A percentile compares a stretch with the other conserved stretches of the same genome.
Evolutionary conservation across 2,113 vertebrate species (phyloP).

Genomic region (zebrafish (Danio rerio)): DNA sequence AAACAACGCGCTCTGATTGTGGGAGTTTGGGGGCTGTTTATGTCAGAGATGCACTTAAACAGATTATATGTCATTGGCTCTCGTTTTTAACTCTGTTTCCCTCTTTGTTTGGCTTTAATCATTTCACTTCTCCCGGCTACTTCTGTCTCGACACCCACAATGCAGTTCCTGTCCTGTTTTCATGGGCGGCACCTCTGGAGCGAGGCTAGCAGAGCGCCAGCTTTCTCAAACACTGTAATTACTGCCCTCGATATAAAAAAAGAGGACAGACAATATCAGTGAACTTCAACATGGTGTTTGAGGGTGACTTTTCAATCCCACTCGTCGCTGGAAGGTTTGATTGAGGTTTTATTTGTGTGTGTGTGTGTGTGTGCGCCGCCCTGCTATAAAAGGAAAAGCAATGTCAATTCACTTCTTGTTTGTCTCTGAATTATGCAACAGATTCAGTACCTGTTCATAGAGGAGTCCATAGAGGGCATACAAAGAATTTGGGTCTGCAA

Average conservation of each 20-base stretch:
- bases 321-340: no score
- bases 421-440: neutral
- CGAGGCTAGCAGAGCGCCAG: conserved; percentile 60
- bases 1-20: conserved; percentile 19
- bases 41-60: conserved; percentile 54
- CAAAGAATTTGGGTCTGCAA: no score
- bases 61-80: conserved; percentile 64
- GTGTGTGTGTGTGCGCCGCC: conserved; percentile 44
- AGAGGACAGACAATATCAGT: no score
- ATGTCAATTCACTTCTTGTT: neutral
- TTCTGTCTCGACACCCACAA: conserved; percentile 59
- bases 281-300: no score
- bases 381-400: conserved; percentile 27
- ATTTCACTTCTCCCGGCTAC: conserved; percentile 43
- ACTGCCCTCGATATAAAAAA: conserved; percentile 69
- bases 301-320: no score
- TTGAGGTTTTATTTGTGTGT: no score
- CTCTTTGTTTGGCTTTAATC: conserved; percentile 64
- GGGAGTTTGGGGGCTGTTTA: conserved; percentile 61
- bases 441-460: no score
- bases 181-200: conserved; percentile 66
- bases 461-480: no score
- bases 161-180: conserved; percentile 62
- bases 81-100: conserved; percentile 45
- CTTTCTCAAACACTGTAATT: conserved; percentile 69